phyloP scores from a whole-genome alignment of 2,888 invertebrate genomes.

The Clepsis dumicolana region DNA sequence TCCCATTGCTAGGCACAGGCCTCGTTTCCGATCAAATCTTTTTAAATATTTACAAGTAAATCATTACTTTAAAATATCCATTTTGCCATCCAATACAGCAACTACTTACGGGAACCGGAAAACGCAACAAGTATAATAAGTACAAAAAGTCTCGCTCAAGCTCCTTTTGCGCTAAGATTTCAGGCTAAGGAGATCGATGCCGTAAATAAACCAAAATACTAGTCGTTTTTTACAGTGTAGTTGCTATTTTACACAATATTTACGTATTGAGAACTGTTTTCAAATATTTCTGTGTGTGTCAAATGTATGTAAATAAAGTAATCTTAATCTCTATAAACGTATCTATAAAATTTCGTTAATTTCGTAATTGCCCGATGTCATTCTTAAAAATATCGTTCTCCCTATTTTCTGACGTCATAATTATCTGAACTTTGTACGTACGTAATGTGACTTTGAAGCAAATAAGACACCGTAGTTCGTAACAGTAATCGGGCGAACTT shows the following conservation, averaged over 20 bases:
- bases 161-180: not conserved
- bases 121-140: conserved; percentile 28
- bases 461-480: not conserved
- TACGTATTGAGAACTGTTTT: too few relatives aligned
- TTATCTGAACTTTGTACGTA: not conserved
- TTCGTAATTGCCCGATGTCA: too few relatives aligned
- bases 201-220: not conserved
- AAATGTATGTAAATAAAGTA: too few relatives aligned
- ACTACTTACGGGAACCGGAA: conserved; percentile 1
- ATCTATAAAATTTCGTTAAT: too few relatives aligned
- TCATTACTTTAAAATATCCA: not conserved
- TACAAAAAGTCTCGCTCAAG: conserved; percentile 20
- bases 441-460: not conserved
- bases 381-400: too few relatives aligned
- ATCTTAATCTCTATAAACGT: not conserved
- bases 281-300: too few relatives aligned
- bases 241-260: not conserved
- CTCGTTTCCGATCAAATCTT: too few relatives aligned
- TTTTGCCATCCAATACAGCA: not conserved
- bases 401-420: not conserved
- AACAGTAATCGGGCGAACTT: not conserved
- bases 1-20: too few relatives aligned
- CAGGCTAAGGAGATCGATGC: not conserved
- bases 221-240: not conserved
- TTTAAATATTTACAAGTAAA: too few relatives aligned